A percentile compares a stretch with the other conserved stretches of the same genome.
phyloP scores from a whole-genome alignment of 1,140 invertebrate genomes.

The Lycorma delicatula region DNA sequence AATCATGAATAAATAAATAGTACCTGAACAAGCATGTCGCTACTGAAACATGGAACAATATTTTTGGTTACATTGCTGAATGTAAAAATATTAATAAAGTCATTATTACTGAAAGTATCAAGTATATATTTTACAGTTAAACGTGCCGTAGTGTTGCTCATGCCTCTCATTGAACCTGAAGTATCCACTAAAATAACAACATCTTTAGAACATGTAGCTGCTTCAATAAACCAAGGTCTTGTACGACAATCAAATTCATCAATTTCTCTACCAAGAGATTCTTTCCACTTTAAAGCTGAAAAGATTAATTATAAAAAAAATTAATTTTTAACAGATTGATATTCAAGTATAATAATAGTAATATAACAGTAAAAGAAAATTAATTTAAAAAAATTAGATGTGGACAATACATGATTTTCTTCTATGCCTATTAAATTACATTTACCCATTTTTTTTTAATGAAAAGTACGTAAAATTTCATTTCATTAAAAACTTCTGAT shows the following conservation, averaged over 20 bases:
- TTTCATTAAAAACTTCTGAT: no score
- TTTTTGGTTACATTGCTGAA: constrained; percentile 57
- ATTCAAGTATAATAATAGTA: no score
- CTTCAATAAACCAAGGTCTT: constrained; percentile 91
- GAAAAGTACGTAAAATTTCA: no score
- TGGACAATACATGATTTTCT: no score
- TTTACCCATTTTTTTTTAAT: no score
- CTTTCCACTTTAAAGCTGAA: no score
- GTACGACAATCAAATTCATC: constrained; percentile 79
- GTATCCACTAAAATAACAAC: constrained; percentile 91
- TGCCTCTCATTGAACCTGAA: constrained; percentile 96
- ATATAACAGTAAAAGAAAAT: no score
- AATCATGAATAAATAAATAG: not conserved
- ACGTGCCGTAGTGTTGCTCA: constrained; percentile 64
- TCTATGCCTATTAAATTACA: no score
- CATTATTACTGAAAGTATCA: constrained; percentile 95
- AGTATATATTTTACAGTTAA: constrained; percentile 78
- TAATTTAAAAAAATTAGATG: no score
- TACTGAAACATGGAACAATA: constrained; percentile 69
- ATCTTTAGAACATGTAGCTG: constrained; percentile 95
- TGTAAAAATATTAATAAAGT: constrained; percentile 88
- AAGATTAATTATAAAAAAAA: no score
- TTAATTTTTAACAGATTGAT: no score
- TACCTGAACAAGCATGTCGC: constrained; percentile 61
- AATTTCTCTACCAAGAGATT: no score